phyloP scores from a whole-genome alignment of 2,888 invertebrate species.

The Temnothorax ravouxi region DNA sequence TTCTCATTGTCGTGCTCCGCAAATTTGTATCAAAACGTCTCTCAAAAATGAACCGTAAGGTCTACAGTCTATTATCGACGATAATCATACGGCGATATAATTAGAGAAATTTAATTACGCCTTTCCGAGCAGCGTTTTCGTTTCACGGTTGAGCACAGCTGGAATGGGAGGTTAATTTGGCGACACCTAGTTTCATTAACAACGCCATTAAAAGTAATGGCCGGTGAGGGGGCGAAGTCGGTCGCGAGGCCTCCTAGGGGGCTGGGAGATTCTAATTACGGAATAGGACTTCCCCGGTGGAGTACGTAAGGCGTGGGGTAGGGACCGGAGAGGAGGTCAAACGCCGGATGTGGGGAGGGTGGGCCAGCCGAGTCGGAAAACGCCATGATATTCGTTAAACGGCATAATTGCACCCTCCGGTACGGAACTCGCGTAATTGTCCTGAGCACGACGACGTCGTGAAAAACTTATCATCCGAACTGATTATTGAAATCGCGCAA shows the following conservation, averaged over 20 bases:
- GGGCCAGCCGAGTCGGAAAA: constrained; percentile 57
- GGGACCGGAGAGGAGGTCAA: constrained; percentile 40
- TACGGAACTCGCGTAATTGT: constrained; percentile 65
- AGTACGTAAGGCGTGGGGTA: constrained; percentile 42
- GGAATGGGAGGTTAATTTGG: constrained; percentile 85
- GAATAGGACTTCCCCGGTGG: constrained; percentile 75
- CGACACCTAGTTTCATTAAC: constrained; percentile 86
- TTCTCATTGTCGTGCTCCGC: neutral
- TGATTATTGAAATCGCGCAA: constrained; percentile 56
- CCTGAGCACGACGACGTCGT: constrained; percentile 46
- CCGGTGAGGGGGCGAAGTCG: constrained; percentile 80
- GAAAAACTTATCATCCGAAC: constrained; percentile 54
- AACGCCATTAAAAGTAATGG: constrained; percentile 86
- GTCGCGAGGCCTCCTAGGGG: constrained; percentile 76
- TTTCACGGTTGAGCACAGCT: constrained; percentile 82
- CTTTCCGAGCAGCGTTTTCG: constrained; percentile 45
- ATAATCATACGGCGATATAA: constrained; percentile 50
- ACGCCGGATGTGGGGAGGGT: constrained; percentile 31
- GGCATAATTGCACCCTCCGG: constrained; percentile 74
- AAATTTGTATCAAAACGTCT: constrained; percentile 1
- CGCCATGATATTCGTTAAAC: constrained; percentile 74
- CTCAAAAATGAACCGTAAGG: constrained; percentile 8
- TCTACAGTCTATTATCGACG: constrained; percentile 42
- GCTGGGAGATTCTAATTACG: constrained; percentile 83
- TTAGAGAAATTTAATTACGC: constrained; percentile 55